phyloP scores from a whole-genome alignment of 2,797 vertebrate species.

The Sorex maritimensis region DNA sequence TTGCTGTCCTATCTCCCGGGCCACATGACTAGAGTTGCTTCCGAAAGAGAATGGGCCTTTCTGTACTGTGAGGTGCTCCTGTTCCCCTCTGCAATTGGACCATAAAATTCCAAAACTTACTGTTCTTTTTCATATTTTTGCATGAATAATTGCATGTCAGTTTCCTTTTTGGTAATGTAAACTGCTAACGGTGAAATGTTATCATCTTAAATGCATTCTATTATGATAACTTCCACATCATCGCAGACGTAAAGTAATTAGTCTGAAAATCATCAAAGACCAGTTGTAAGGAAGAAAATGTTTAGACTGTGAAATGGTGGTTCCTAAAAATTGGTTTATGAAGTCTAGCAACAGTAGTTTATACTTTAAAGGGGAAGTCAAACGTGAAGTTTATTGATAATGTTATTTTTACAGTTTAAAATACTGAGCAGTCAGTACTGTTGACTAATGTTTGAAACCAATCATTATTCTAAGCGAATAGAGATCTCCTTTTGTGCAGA shows the following conservation, averaged over 20 bases:
- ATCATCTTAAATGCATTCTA: background rate
- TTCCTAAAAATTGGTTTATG: background rate
- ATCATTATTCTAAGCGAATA: constrained; percentile 19
- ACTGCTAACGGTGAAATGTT: background rate
- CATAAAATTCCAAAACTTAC: background rate
- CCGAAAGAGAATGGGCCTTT: background rate
- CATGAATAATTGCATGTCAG: background rate
- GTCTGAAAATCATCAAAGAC: background rate
- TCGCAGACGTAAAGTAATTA: background rate
- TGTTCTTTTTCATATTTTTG: background rate
- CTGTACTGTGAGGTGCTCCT: too few relatives aligned
- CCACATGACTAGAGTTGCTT: too few relatives aligned
- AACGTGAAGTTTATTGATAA: background rate
- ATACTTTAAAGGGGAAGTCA: background rate
- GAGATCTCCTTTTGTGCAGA: background rate
- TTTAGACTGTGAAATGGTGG: background rate
- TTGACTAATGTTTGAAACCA: background rate
- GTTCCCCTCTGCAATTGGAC: too few relatives aligned
- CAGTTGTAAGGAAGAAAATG: background rate
- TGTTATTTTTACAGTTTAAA: background rate
- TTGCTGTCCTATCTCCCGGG: too few relatives aligned
- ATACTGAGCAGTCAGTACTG: background rate
- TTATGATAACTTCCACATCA: background rate
- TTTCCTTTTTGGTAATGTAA: background rate
- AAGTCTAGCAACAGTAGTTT: background rate